Evolutionary conservation across 2,797 vertebrate genomes (phyloP), one percentile per base, ranked within the genome.

Genomic region (Melanogrammus aeglefinus): DNA sequence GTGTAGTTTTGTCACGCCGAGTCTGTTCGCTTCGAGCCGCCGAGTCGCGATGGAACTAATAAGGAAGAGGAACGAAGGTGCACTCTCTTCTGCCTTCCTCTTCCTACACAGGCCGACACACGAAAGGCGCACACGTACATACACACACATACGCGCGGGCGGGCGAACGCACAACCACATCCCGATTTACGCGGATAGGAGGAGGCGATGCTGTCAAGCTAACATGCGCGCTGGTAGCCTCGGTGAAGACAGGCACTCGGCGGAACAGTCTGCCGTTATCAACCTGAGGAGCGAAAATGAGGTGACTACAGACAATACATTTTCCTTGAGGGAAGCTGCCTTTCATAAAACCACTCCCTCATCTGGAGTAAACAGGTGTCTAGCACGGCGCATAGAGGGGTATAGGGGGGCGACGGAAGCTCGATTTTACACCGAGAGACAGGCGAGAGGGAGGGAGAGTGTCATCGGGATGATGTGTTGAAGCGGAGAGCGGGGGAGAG

Each of bases 331-430:
- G 88, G 90, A 94, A 88, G 86, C 88, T 81, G 72, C 81, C 93
- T 93, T 95, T 94, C 92, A 94, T 94, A 92, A 89, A 86, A 85
- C 82, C 90, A 16, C 87, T 91, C 93, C 90, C 92, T 92, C 88
- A 89, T 90, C 90, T 21, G 89, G 88, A 92, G 92, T 94, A 93
- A 94, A 94, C 92, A 94, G 94, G 92, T 92, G 92, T 93, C 91
- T 90, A 80, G 85, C 84, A 88, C 82, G 80, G 85, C 84, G 89
- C 83, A 51, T 86, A 83, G 88, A 86, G 86, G 90, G 89, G 89
- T 83, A 80, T 21, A 24, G n/a, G 82, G 79, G 86, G 88, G 86
- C 82, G 85, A 83, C 89, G 90, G 92, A 90, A 91, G 91, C 90
- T 91, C 83, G 63, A 81, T 80, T 89, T 86, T 85, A 88, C 83